Evolutionary conservation across 1,140 invertebrate species (phyloP), one percentile per base, ranked within the genome.

Genomic region (Telenomus remus): DNA sequence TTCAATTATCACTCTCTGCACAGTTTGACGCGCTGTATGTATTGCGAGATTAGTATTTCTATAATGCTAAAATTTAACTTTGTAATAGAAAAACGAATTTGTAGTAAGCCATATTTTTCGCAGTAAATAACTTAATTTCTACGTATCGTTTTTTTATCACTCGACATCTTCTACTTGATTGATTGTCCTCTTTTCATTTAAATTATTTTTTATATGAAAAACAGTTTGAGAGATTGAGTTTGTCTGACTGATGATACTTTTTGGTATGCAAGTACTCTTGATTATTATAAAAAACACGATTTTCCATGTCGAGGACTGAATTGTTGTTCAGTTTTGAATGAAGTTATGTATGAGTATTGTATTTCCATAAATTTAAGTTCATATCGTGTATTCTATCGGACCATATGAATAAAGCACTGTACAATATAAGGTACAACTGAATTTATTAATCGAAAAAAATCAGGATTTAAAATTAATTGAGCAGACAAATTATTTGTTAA

Each of bases 361-460:
- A 72, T 68, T 77, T 72, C 59, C 56, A 10, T 72, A 77, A 72
- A 69, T 65, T 77, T 77, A 72, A 72, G 68, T 77, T 71, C 49
- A 77, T 59, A 73, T 53, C 65, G 64, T 78, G 76, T 78, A 78
- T 72, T 74, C 49, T 74, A 74, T 66, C 66, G 49, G 50, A 74
- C 37, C 70, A 66, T 70, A 27, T 64, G 55, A 78, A 74, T 78
- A 78, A 78, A 78, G 48, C 49, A 77, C 51, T 73, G 59, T 78
- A 74, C 65, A 70, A 66, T 78, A 70, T 68, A 72, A 71, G 6
- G 19, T 27, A 27, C 19, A 27, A 1, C 19, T 27, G 1, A 1
- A 6, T 27, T 27, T 27, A 27, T 27, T 27, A 1, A 27, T 27
- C 19, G 19, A 27, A 27, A n/a, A n/a, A 27, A 27, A 27, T 27